Conservation (phyloP, 64 coral and sea anemone genomes). For the Hydrozoanthus tunicans region DNA sequence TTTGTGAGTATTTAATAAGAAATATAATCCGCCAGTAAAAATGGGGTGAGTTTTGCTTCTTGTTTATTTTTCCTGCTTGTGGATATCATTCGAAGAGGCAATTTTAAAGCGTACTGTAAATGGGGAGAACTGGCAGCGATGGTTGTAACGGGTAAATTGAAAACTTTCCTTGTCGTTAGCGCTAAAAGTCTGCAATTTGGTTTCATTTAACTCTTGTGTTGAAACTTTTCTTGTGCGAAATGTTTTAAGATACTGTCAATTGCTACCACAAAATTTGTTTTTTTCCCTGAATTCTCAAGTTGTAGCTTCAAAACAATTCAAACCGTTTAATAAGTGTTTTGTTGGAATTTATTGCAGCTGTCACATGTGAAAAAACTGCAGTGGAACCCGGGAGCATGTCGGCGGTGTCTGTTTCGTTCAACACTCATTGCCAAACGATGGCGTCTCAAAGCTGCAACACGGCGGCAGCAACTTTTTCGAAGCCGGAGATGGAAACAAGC, state of each 20-base stretch:
- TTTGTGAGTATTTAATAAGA: not conserved
- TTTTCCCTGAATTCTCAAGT: not conserved
- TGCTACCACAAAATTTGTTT: not conserved
- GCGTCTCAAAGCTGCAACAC: not conserved
- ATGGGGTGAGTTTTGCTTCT: not conserved
- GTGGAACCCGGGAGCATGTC: conserved; percentile 13
- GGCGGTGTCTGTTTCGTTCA: not conserved
- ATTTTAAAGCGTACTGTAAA: not conserved
- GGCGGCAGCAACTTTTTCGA: not conserved
- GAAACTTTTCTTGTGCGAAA: not conserved
- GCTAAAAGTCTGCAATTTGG: not conserved
- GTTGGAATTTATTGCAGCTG: not conserved
- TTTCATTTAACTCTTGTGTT: not conserved
- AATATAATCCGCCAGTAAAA: not conserved
- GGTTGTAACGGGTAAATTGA: not conserved
- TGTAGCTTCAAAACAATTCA: not conserved
- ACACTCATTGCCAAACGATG: not conserved
- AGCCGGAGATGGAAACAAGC: not conserved
- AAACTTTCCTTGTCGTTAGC: not conserved
- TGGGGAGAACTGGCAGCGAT: not conserved
- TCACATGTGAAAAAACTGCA: not conserved
- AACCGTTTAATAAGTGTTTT: not conserved
- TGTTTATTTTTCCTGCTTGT: not conserved
- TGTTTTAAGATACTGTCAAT: not conserved
- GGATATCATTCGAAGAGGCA: not conserved